Evolutionary conservation across 2,113 vertebrate genomes (phyloP).

Genomic region (Trematocara zebra): DNA sequence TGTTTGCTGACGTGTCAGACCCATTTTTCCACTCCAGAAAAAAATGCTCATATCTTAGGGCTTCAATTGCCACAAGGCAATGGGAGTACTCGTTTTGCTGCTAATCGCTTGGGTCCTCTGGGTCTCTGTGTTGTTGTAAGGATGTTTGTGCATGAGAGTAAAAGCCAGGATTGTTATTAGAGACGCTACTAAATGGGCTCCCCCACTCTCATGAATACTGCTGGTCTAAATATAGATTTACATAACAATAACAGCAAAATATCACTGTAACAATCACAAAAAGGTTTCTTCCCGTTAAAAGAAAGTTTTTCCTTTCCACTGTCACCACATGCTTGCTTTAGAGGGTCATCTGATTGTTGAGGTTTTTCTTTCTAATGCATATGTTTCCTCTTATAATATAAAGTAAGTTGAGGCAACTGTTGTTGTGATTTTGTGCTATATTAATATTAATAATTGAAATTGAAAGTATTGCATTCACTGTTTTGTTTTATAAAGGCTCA

Average conservation of each 20-base stretch:
- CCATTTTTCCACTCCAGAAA: constrained; percentile 53
- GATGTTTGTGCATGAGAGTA: neutral
- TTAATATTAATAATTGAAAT: neutral
- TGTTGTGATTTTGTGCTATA: neutral
- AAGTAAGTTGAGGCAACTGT: neutral
- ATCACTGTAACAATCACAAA: neutral
- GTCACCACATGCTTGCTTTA: neutral
- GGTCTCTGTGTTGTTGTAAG: neutral
- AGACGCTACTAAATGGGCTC: neutral
- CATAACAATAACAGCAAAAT: neutral
- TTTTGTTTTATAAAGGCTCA: neutral
- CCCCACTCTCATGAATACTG: neutral
- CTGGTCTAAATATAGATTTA: neutral
- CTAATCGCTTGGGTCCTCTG: neutral
- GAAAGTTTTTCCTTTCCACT: neutral
- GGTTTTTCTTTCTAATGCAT: neutral
- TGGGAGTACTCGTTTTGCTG: neutral
- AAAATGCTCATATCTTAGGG: constrained; percentile 8
- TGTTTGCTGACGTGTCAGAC: constrained; percentile 64
- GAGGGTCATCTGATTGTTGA: neutral
- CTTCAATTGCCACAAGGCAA: constrained; percentile 27
- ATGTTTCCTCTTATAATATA: neutral
- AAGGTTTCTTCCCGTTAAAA: neutral
- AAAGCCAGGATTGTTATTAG: neutral
- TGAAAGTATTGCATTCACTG: neutral